Evolutionary conservation across 2,113 vertebrate genomes (phyloP), one percentile per base, ranked within the genome.

Genomic region (Illadopsis cleaveri): DNA sequence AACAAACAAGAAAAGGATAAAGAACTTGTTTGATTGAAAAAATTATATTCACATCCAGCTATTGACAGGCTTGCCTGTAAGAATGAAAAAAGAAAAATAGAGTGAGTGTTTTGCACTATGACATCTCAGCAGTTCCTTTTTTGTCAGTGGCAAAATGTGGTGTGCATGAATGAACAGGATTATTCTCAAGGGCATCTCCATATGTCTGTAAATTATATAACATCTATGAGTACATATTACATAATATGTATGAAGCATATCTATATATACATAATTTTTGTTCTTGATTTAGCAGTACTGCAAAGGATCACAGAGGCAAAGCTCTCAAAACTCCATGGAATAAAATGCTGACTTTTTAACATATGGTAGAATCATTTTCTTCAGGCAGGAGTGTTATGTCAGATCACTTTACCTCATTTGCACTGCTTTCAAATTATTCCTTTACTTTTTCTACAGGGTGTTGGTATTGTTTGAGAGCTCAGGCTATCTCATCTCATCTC

Each of bases 61-160:
- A 22, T 19, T 60, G 24, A 56, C 30, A 53, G 19, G 2, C 20
- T 82, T n/a, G 2, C 50, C 25, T 61, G 4, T 33, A 47, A 69
- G 35, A 88, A 30, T 12, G 5, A 57, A 51, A 35, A 30, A 61
- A 31, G 14, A 70, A 68, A 82, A 79, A 53, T 3, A 53, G 13
- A 6, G 3, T 57, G 51, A 81, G 19, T 33, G 2, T 14, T 42
- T 31, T 3, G 0, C n/a, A 33, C 35, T 44, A 5, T 37, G n/a
- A n/a, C 6, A 66, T 53, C 33, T 66, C 62, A 73, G 45, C 31
- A 56, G 21, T 20, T 50, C 6, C 10, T 54, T 87, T 70, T 75
- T 38, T 64, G 7, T 60, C 19, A 60, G 20, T 47, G 24, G 65
- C 33, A 62, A 82, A 66, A 82, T 51, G 6, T 20, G 12, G 4